Evolutionary conservation across 2,888 invertebrate species (phyloP).

Genomic region (Rhyacophila evoluta): DNA sequence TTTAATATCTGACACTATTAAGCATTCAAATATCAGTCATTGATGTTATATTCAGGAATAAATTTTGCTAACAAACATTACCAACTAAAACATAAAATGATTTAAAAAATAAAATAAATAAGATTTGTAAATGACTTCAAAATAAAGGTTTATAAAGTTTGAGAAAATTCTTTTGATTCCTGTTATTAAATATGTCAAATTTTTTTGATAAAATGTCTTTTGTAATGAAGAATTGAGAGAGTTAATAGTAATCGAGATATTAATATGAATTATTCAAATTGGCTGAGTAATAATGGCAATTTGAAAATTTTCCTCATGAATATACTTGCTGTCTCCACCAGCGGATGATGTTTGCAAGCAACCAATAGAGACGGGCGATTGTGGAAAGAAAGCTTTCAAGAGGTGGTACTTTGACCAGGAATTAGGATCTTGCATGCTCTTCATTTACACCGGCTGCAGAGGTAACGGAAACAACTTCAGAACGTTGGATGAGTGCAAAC

Average conservation of each 20-base stretch:
- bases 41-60: too few species aligned
- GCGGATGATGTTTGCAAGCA: conserved; percentile 72
- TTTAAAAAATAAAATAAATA: too few species aligned
- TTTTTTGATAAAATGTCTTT: too few species aligned
- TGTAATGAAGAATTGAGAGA: too few species aligned
- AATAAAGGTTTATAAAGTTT: too few species aligned
- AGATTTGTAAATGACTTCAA: too few species aligned
- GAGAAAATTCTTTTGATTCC: too few species aligned
- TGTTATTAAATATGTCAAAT: too few species aligned
- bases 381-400: conserved; percentile 64
- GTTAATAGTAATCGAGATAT: background rate
- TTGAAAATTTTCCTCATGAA: background rate
- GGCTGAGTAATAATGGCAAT: background rate
- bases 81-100: too few species aligned
- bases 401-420: conserved; percentile 82
- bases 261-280: background rate
- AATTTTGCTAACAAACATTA: too few species aligned
- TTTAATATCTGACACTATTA: too few species aligned
- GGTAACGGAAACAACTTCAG: conserved; percentile 90
- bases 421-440: conserved; percentile 79
- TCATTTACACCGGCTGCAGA: conserved; percentile 88
- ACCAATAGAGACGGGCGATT: conserved; percentile 74
- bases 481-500: conserved; percentile 77
- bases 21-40: too few species aligned
- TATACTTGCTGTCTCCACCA: background rate